Evolutionary conservation across 2,888 invertebrate genomes (phyloP).

Genomic region (Synanthedon andrenaeformis): DNA sequence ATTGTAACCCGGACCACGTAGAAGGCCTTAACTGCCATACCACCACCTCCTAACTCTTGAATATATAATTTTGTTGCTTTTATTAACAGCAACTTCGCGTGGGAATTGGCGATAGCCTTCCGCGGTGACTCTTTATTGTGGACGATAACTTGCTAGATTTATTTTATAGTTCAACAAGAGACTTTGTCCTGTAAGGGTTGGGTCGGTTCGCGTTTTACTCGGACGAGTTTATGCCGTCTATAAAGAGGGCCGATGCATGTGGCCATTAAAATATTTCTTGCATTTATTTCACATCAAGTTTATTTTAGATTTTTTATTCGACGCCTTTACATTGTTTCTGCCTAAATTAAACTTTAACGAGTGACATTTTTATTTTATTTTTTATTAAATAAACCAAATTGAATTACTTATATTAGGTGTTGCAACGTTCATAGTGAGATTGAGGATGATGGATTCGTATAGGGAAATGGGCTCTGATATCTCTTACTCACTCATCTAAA

Average conservation of each 20-base stretch:
- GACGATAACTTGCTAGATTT: conserved; percentile 67
- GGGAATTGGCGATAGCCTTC: conserved; percentile 68
- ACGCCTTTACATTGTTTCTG: conserved; percentile 46
- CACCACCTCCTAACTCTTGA: conserved; percentile 69
- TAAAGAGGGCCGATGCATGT: conserved; percentile 57
- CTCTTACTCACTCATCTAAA: too few species aligned
- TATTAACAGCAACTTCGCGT: conserved; percentile 69
- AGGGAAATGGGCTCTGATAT: too few species aligned
- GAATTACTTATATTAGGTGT: too few species aligned
- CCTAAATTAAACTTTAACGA: conserved; percentile 33
- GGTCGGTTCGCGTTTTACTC: conserved; percentile 37
- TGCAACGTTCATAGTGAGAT: too few species aligned
- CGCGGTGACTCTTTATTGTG: conserved; percentile 63
- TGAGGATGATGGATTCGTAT: too few species aligned
- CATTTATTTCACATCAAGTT: conserved; percentile 60
- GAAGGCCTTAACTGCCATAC: conserved; percentile 62
- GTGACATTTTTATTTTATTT: too few species aligned
- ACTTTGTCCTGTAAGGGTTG: conserved; percentile 55
- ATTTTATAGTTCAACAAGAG: conserved; percentile 55
- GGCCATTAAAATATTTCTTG: conserved; percentile 64
- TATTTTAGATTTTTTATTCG: conserved; percentile 58
- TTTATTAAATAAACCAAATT: too few species aligned
- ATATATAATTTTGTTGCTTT: conserved; percentile 71
- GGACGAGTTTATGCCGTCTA: conserved; percentile 54
- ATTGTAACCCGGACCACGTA: conserved; percentile 70